phyloP scores from a whole-genome alignment of 2,888 invertebrate genomes.

The Suillia variegata region DNA sequence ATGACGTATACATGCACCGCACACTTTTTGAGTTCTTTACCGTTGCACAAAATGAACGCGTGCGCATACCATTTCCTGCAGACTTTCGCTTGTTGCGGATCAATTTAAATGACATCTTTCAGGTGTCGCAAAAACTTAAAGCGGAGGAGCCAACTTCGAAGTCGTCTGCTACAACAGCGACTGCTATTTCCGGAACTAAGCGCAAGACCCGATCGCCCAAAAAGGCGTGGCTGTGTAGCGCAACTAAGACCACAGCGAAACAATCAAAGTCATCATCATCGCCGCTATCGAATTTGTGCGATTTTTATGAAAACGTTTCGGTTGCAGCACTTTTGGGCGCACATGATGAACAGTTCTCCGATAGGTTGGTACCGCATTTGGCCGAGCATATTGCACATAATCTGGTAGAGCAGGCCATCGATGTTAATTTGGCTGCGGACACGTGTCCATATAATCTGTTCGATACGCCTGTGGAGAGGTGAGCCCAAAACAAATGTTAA shows the following conservation, averaged over 20 bases:
- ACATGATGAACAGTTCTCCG: conserved; percentile 33
- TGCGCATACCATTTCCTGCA: conserved; percentile 54
- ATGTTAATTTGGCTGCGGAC: conserved; percentile 45
- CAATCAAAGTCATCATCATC: conserved; percentile 20
- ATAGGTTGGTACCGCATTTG: conserved; percentile 46
- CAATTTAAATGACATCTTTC: conserved; percentile 48
- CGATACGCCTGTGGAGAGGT: conserved; percentile 46
- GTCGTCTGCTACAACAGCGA: not conserved
- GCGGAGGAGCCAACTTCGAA: not conserved
- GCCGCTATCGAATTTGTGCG: conserved; percentile 60
- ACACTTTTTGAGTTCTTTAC: conserved; percentile 57
- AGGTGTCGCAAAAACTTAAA: conserved; percentile 33
- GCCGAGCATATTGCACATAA: conserved; percentile 51
- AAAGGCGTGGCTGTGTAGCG: conserved; percentile 47
- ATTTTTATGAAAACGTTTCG: conserved; percentile 59
- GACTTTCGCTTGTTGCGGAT: conserved; percentile 49
- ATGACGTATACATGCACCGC: conserved; percentile 42
- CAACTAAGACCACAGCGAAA: conserved; percentile 41
- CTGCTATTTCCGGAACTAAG: conserved; percentile 27
- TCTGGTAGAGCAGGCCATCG: conserved; percentile 51
- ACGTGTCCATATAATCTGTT: conserved; percentile 54
- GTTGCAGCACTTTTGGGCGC: conserved; percentile 53
- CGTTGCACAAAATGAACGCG: conserved; percentile 47
- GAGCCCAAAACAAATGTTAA: conserved; percentile 28
- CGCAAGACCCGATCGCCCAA: conserved; percentile 53